Percentiles rank a stretch among this genome's conserved stretches.
These are phyloP conservation scores for Hycleus phaleratus DNA, from an alignment of 1,140 invertebrate species.

Conservation along the genomic window DNA sequence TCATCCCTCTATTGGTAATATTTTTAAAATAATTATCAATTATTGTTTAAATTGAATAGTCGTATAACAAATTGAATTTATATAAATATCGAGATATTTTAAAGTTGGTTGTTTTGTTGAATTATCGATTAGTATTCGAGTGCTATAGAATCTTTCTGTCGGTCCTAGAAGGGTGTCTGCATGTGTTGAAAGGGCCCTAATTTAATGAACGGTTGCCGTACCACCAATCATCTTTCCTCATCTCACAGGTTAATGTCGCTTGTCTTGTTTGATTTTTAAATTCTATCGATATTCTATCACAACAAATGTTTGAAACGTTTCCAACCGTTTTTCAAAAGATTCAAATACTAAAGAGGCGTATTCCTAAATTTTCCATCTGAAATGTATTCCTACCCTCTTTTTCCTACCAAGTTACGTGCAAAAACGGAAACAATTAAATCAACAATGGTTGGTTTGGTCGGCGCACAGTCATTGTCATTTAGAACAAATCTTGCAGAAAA, in stretches of 20 bases:
- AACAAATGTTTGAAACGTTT: too few species aligned
- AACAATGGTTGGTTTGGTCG: slow-evolving; percentile 41
- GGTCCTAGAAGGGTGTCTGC: slow-evolving; percentile 15
- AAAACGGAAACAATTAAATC: slow-evolving; percentile 43
- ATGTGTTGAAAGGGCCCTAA: slow-evolving; percentile 25
- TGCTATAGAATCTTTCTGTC: too few species aligned
- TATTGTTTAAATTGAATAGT: too few species aligned
- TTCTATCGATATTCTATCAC: too few species aligned
- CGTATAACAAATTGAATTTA: too few species aligned
- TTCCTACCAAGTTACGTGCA: slow-evolving; percentile 30
- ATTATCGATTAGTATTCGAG: too few species aligned
- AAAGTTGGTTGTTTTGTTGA: too few species aligned
- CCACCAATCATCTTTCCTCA: slow-evolving; percentile 3
- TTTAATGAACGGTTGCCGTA: slow-evolving; percentile 22
- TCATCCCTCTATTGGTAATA: too few species aligned
- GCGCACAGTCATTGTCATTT: slow-evolving; percentile 31
- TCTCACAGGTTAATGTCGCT: background rate
- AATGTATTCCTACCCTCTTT: slow-evolving; percentile 27
- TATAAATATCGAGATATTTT: too few species aligned
- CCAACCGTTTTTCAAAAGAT: too few species aligned
- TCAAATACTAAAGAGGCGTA: too few species aligned
- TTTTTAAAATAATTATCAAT: too few species aligned
- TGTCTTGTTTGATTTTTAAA: background rate
- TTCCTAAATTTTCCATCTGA: background rate
- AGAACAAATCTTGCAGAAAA: slow-evolving; percentile 41